Base-by-base conservation (phyloP, 2,113 vertebrate genomes). In the Oryzias celebensis region DNA sequence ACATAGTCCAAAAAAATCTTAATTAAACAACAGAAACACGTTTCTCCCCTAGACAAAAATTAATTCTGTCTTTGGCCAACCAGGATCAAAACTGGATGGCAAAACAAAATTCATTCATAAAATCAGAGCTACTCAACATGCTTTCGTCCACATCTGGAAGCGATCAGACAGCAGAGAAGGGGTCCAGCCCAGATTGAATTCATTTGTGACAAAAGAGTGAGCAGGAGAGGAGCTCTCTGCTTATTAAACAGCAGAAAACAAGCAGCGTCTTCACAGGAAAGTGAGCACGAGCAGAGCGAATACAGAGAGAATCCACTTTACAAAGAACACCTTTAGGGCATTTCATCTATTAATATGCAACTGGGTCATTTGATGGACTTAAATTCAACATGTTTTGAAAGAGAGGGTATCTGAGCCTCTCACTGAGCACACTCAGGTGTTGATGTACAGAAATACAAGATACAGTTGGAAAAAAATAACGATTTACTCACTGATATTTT, bases 101-200 rank as follows among this genome's bases (percentile, higher is more conserved):
- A 58, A 55, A 68, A 66, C 20, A 41, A 59, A 56, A 56, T 64
- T 57, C 46, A 54, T 77, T 57, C 20, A 46, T 46, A 52, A 73
- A 64, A 36, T 22, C 14, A n/a, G 22, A 12, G 17, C 55, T 62
- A 45, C 66, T 75, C 51, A 26, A 52, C 59, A 65, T 72, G 69
- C 48, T 1, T 57, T 18, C 76, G 62, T 76, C 26, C 71, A 84
- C 87, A 88, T 88, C 82, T 89, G 87, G 84, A 80, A 85, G 52
- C 58, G 73, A 54, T 88, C 62, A 78, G 4, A 65, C 56, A 71
- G 65, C 64, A 48, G 44, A 65, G 57, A 47, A 48, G 70, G 73
- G 62, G 58, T 62, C 71, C 60, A 70, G 77, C 85, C 36, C 36
- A 67, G 57, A 51, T 0, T 79, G 65, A 72, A 82, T 71, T 80